Conservation (phyloP, 2,888 invertebrate species). For the Gnatocerus cornutus region DNA sequence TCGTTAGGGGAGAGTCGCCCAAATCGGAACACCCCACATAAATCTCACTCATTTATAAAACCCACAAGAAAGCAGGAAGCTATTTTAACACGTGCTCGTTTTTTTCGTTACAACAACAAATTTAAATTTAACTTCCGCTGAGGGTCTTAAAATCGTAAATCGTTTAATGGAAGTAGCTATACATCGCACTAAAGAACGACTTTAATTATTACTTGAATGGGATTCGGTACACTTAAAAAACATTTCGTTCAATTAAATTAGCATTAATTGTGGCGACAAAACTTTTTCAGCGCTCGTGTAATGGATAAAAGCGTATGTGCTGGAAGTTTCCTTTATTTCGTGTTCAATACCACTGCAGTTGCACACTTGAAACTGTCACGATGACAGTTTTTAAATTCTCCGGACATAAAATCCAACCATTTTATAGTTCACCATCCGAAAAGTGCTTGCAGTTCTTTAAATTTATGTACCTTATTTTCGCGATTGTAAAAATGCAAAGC, state of each 20-base stretch:
- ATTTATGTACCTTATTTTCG: neutral
- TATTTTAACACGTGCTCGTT: no score
- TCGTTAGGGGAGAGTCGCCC: neutral
- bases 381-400: constrained; percentile 6
- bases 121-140: no score
- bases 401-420: constrained; percentile 4
- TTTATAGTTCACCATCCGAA: constrained; percentile 3
- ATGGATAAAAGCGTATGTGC: neutral
- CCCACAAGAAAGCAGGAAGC: neutral
- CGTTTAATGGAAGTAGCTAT: no score
- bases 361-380: neutral
- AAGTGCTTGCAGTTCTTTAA: constrained; percentile 3
- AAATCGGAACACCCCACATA: no score
- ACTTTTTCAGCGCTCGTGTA: neutral
- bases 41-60: neutral
- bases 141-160: no score
- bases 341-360: neutral
- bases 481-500: neutral
- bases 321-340: neutral
- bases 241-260: neutral
- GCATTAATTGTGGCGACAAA: neutral
- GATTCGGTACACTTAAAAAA: no score
- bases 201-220: no score
- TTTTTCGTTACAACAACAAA: no score
- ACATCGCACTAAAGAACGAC: no score